phyloP scores from a whole-genome alignment of 2,113 vertebrate species.

The Dicaeum eximium region DNA sequence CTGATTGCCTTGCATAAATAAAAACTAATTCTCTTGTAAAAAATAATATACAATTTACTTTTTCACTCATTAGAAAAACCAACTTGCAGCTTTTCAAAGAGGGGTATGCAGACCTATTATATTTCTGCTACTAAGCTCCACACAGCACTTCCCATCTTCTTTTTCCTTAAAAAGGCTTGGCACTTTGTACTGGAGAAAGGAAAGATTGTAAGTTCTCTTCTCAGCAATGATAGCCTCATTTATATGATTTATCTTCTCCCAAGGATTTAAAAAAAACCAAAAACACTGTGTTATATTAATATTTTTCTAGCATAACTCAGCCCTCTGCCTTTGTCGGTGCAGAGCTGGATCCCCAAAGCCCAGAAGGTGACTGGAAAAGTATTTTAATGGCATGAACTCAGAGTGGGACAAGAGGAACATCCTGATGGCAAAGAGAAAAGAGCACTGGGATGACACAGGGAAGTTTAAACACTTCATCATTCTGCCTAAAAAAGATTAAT shows the following conservation, averaged over 20 bases:
- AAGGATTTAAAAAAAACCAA: not conserved
- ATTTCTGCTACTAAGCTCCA: not conserved
- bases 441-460: not conserved
- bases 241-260: not conserved
- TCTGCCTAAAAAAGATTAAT: not conserved
- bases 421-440: not conserved
- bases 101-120: not conserved
- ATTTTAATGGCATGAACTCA: not conserved
- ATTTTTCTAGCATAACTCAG: not conserved
- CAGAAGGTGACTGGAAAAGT: not conserved
- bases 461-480: not conserved
- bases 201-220: not conserved
- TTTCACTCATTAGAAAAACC: not conserved
- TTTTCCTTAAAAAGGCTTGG: not conserved
- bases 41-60: not conserved
- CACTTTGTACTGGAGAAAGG: not conserved
- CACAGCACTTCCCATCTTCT: not conserved
- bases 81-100: not conserved
- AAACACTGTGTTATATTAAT: not conserved
- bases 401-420: not conserved
- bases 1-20: conserved; percentile 10
- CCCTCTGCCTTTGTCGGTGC: not conserved
- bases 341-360: not conserved
- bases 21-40: conserved; percentile 3
- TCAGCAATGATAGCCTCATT: not conserved